Evolutionary conservation across 2,888 invertebrate genomes (phyloP), one percentile per base, ranked within the genome.

Genomic region (Tromatobia lineatoria): DNA sequence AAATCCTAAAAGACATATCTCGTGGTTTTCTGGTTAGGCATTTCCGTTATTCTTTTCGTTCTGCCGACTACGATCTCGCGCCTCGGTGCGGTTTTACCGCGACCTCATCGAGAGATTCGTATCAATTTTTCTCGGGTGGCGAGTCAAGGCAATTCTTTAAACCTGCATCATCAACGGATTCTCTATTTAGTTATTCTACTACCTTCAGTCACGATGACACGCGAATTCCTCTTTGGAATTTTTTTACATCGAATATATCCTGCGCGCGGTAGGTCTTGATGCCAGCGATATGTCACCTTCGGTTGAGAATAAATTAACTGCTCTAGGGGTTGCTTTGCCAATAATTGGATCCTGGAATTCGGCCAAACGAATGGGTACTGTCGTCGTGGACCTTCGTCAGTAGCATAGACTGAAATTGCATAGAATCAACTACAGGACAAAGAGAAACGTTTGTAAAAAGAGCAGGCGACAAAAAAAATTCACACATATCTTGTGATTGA

Each of bases 1-100:
- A 87, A 85, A 85, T 83, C 80, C 64, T 82, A 73, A 76, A 81
- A 81, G 85, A 85, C 81, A 74, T 71, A 85, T 81, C 81, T 83
- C 80, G 70, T 69, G 82, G 82, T 80, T 80, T 84, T 61, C n/a
- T 23, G 45, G 20, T 15, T 13, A 71, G 69, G 64, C 70, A 84
- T 80, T 84, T 78, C 70, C 80, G 80, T 80, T 71, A 64, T 74
- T 64, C 61, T 50, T 34, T 11, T 13, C 29, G 34, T 45, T 42
- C 34, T 6, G 45, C 13, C 10, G 45, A 13, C 25, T 23, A 47
- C 29, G 59, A 59, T 59, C 15, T 59, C 29, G 59, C 29, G 34
- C n/a, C 57, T 57, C 50, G 71, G 57, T 45, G 23, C 23, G 59
- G 54, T 23, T 45, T 38, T 47, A 47, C 64, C 47, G 23, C 13